Evolutionary conservation across 2,888 invertebrate species (phyloP), one percentile per base, ranked within the genome.

Genomic region (Drosophila sordidula): DNA sequence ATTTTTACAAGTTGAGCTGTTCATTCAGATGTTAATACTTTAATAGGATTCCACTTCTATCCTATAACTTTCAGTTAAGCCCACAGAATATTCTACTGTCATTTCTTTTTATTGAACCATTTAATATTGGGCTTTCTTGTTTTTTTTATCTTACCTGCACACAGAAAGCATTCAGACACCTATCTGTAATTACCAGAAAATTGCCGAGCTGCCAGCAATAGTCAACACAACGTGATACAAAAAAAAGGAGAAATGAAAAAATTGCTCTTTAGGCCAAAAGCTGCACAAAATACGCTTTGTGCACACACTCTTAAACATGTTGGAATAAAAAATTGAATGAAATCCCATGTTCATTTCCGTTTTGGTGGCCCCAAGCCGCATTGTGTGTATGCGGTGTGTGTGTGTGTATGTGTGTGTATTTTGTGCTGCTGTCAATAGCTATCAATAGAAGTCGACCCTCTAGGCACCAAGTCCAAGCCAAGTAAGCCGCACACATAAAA

Each of bases 121-220:
- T 71, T 52, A 34, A 56, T 64, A 45, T 49, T 16, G 9, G n/a
- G 22, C 6, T 34, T 54, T 42, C 16, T 12, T 12, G 26, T 36
- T 36, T 32, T 12, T 11, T 41, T 32, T 12, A 65, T 54, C 54
- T 44, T 18, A 36, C 42, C 44, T 22, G 50, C 14, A 25, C 51
- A 41, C 50, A 57, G 45, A 51, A 29, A 44, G 22, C 39, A 50
- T 39, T 34, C 42, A 47, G 55, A 46, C 56, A 65, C 64, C 50
- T 54, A 78, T 46, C 67, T 72, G 73, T 81, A 81, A 81, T 81
- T 81, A 86, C 78, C 85, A 66, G 84, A 75, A 84, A 87, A 82
- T 87, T 78, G 84, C 49, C 66, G 41, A 66, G 63, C 80, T 63
- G 36, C 29, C 45, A 55, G 57, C 54, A 57, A 66, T 59, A 57